phyloP scores from a whole-genome alignment of 2,113 vertebrate species.

The Pionites leucogaster region DNA sequence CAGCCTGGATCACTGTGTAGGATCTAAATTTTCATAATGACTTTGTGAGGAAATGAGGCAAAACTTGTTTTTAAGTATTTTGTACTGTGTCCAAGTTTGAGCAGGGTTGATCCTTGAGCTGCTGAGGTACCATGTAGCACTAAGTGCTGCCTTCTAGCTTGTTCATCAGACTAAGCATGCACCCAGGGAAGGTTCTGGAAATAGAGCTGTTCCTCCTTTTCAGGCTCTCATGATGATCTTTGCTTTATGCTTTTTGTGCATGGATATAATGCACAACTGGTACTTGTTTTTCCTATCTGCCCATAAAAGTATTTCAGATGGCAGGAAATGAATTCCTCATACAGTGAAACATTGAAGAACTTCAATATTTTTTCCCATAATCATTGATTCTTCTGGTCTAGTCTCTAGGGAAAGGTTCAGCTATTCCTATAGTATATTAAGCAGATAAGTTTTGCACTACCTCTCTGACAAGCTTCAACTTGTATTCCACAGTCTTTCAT shows the following conservation, averaged over 20 bases:
- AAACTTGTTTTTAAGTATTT: background rate
- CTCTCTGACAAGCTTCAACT: background rate
- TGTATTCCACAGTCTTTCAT: background rate
- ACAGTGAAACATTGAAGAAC: background rate
- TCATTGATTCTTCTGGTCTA: background rate
- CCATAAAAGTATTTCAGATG: slow-evolving; percentile 6
- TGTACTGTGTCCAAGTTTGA: background rate
- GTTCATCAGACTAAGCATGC: background rate
- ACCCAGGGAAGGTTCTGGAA: background rate
- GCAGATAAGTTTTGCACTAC: background rate
- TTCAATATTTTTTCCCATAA: background rate
- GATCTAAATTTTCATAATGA: background rate
- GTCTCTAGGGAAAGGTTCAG: background rate
- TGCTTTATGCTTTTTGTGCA: background rate
- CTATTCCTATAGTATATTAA: background rate
- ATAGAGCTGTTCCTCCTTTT: background rate
- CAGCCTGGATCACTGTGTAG: background rate
- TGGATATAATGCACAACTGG: background rate
- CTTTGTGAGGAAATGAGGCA: background rate
- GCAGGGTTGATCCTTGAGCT: background rate
- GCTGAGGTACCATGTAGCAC: background rate
- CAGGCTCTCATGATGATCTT: background rate
- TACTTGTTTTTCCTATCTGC: background rate
- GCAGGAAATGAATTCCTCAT: background rate
- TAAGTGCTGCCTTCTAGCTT: background rate